These are phyloP conservation scores for Wiebesia pumilae DNA, from an alignment of 1,140 invertebrate genomes.

Conservation along the genomic window DNA sequence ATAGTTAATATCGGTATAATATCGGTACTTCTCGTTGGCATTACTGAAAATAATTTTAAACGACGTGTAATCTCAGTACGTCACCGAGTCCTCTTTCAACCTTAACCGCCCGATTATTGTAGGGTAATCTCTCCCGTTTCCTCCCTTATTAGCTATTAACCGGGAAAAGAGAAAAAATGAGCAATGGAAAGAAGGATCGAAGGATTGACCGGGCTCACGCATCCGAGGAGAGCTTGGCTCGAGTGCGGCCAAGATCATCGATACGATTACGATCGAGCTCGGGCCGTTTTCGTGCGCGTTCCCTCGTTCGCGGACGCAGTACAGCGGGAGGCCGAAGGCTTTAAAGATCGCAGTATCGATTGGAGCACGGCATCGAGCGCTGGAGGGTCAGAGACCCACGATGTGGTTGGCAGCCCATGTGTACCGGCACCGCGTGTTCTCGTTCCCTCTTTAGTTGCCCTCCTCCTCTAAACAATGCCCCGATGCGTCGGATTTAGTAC, in stretches of 20 bases:
- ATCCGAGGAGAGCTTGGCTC: slow-evolving; percentile 26
- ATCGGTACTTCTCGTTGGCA: too few species aligned
- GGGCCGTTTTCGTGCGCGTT: slow-evolving; percentile 43
- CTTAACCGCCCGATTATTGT: not conserved
- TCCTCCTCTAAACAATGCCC: slow-evolving; percentile 58
- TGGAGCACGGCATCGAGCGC: slow-evolving; percentile 53
- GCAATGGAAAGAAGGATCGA: not conserved
- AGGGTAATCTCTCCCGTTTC: not conserved
- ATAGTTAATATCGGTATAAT: not conserved
- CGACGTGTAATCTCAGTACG: not conserved
- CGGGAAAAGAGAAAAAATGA: slow-evolving; percentile 3
- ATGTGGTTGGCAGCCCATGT: slow-evolving; percentile 72
- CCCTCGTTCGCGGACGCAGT: slow-evolving; percentile 39
- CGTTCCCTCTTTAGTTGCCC: not conserved
- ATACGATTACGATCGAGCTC: slow-evolving; percentile 57
- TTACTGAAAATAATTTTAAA: not conserved
- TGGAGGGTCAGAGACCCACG: slow-evolving; percentile 70
- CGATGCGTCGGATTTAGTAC: not conserved
- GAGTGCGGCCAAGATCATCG: slow-evolving; percentile 47
- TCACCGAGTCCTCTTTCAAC: not conserved
- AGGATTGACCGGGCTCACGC: not conserved
- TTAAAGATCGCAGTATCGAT: slow-evolving; percentile 68
- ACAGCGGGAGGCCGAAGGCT: slow-evolving; percentile 55
- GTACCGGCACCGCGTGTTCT: slow-evolving; percentile 62
- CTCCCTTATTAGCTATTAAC: slow-evolving; percentile 26